Percentiles rank a stretch among this genome's conserved stretches.
phyloP scores from a whole-genome alignment of 2,113 vertebrate genomes.

The Ophthalmolycus amberensis region DNA sequence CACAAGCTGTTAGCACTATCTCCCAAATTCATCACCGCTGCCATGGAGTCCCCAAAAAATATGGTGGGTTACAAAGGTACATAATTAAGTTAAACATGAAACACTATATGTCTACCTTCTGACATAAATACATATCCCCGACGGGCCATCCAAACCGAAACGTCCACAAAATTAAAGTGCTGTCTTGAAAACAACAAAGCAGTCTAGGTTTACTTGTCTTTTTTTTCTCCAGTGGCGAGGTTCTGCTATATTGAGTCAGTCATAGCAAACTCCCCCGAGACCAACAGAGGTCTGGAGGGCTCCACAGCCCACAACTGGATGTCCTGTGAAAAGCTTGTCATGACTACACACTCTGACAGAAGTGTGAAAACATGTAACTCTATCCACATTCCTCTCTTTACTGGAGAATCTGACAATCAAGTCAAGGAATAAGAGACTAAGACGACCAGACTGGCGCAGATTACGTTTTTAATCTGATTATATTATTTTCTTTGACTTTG shows the following conservation, averaged over 20 bases:
- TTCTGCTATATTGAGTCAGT: conserved; percentile 34
- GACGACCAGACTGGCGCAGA: conserved; percentile 1
- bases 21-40: conserved; percentile 74
- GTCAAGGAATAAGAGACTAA: conserved; percentile 2
- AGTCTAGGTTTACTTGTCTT: neutral
- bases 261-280: conserved; percentile 28
- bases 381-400: conserved; percentile 13
- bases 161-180: conserved; percentile 39
- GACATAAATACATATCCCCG: conserved; percentile 36
- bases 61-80: conserved; percentile 61
- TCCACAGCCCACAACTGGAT: conserved; percentile 39
- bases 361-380: conserved; percentile 45
- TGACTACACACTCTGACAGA: conserved; percentile 29
- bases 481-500: conserved; percentile 41
- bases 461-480: conserved; percentile 40
- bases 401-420: conserved; percentile 32
- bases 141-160: conserved; percentile 27
- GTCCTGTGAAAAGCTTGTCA: conserved; percentile 32
- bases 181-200: conserved; percentile 29
- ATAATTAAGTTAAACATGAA: conserved; percentile 66
- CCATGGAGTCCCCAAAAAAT: conserved; percentile 68
- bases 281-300: conserved; percentile 16
- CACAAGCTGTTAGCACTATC: conserved; percentile 73
- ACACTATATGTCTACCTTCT: conserved; percentile 33
- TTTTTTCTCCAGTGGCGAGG: conserved; percentile 1